Conservation (phyloP, 2,797 vertebrate genomes). For the Amblyopsis hoosieri region DNA sequence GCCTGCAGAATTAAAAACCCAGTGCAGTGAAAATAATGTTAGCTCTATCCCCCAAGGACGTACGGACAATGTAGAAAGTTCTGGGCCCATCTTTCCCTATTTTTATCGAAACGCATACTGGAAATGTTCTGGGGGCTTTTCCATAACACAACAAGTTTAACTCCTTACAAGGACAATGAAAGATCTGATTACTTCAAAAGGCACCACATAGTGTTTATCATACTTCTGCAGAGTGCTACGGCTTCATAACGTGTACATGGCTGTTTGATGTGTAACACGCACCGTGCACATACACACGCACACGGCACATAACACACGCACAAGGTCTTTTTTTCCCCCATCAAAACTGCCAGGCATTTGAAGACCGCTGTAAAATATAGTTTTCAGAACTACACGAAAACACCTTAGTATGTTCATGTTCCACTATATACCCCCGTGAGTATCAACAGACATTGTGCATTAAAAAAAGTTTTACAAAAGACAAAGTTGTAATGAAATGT, state of each 20-base stretch:
- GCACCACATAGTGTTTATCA: conserved; percentile 25
- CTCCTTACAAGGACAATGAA: conserved; percentile 41
- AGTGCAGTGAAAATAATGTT: conserved; percentile 31
- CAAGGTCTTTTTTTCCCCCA: background rate
- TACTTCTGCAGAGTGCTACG: conserved; percentile 14
- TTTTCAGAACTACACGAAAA: background rate
- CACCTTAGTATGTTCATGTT: too few relatives aligned
- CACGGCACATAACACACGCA: background rate
- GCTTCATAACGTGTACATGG: conserved; percentile 2
- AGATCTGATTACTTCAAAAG: conserved; percentile 22
- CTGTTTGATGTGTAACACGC: conserved; percentile 10
- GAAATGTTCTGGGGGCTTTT: conserved; percentile 10
- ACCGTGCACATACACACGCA: background rate
- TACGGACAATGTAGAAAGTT: conserved; percentile 30
- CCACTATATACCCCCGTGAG: background rate
- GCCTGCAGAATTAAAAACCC: conserved; percentile 47
- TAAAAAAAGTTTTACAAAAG: conserved; percentile 15
- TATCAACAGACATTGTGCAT: conserved; percentile 4
- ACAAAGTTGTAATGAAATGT: conserved; percentile 5
- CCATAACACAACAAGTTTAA: background rate
- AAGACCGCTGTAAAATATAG: too few relatives aligned
- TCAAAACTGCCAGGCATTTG: background rate
- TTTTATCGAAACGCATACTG: conserved; percentile 9
- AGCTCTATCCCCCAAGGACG: conserved; percentile 27
- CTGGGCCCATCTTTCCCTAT: background rate